Percentiles rank a stretch among this genome's conserved stretches.
phyloP scores from a whole-genome alignment of 1,140 invertebrate genomes.

The Drosophila dunni region DNA sequence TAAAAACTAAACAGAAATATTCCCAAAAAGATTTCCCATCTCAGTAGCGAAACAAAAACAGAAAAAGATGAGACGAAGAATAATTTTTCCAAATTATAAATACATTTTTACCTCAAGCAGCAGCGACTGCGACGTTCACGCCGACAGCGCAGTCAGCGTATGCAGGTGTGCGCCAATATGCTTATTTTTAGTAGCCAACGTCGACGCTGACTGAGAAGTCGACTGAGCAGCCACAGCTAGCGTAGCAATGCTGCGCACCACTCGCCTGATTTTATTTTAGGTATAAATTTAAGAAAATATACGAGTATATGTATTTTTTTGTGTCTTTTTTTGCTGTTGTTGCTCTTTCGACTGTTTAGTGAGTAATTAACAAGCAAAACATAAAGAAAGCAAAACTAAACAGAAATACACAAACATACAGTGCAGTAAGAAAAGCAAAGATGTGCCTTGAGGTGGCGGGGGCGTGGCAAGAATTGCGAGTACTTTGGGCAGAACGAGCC shows the following conservation, averaged over 20 bases:
- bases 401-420: constrained; percentile 12
- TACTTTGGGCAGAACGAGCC: constrained; percentile 50
- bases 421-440: constrained; percentile 20
- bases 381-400: constrained; percentile 18
- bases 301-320: constrained; percentile 22
- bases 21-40: constrained; percentile 40
- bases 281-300: constrained; percentile 32
- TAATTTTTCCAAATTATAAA: constrained; percentile 80
- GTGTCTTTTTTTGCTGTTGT: constrained; percentile 21
- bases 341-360: constrained; percentile 64
- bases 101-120: constrained; percentile 75
- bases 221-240: constrained; percentile 25
- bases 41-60: constrained; percentile 4
- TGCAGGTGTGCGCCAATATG: constrained; percentile 75
- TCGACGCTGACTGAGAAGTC: background rate
- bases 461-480: constrained; percentile 4
- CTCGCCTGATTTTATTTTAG: constrained; percentile 65
- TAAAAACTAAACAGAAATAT: constrained; percentile 40
- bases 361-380: constrained; percentile 76
- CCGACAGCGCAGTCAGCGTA: constrained; percentile 37
- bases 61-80: constrained; percentile 47
- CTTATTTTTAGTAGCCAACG: constrained; percentile 65
- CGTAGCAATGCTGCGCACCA: constrained; percentile 56
- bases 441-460: background rate
- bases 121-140: constrained; percentile 12